Conservation (phyloP, 1,140 invertebrate species). For the Idris sp. region DNA sequence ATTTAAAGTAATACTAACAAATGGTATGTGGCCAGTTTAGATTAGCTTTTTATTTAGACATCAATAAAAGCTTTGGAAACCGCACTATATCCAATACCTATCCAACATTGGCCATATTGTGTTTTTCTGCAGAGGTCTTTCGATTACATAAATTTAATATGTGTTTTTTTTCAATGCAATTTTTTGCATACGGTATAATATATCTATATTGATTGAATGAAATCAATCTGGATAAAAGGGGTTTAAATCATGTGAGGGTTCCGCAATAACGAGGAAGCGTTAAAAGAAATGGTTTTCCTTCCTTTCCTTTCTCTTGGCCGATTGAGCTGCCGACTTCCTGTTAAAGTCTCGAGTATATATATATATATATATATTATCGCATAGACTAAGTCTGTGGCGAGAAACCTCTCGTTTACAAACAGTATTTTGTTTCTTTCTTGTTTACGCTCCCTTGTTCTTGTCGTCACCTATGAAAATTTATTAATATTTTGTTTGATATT, state of each 20-base stretch:
- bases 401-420: constrained; percentile 71
- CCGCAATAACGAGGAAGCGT: constrained; percentile 11
- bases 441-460: constrained; percentile 45
- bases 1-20: no score
- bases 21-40: no score
- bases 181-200: no score
- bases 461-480: constrained; percentile 41
- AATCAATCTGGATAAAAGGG: no score
- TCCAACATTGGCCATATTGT: no score
- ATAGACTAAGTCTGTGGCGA: constrained; percentile 73
- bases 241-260: constrained; percentile 41
- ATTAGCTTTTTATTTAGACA: no score
- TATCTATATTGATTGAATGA: no score
- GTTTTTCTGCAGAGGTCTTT: no score
- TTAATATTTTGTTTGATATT: constrained; percentile 40
- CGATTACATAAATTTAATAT: no score
- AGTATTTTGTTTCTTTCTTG: constrained; percentile 70
- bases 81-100: no score
- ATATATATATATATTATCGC: constrained; percentile 50
- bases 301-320: constrained; percentile 45
- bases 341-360: constrained; percentile 41
- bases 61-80: no score
- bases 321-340: constrained; percentile 54
- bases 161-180: no score
- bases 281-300: constrained; percentile 42